A percentile compares a stretch with the other conserved stretches of the same genome.
phyloP scores from a whole-genome alignment of 2,888 invertebrate species.

The Drosophila fungiperda region DNA sequence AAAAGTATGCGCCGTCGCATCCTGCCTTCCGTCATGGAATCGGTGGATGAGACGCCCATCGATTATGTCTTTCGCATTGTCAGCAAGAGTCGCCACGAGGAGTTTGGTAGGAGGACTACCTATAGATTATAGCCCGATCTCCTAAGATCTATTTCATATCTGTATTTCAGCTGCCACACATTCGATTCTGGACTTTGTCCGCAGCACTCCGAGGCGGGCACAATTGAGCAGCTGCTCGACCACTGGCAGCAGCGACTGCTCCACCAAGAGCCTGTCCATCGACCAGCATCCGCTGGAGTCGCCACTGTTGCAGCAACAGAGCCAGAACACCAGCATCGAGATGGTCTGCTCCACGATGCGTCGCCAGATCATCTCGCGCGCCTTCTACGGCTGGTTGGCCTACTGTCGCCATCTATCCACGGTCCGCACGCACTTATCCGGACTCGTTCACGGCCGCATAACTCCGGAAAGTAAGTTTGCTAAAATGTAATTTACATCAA shows the following conservation, averaged over 20 bases:
- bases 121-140: neutral
- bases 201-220: constrained; percentile 85
- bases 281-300: constrained; percentile 84
- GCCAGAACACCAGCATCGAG: constrained; percentile 88
- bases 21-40: constrained; percentile 88
- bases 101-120: constrained; percentile 87
- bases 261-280: constrained; percentile 86
- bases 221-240: constrained; percentile 89
- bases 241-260: constrained; percentile 88
- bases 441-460: constrained; percentile 92
- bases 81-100: constrained; percentile 90
- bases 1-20: constrained; percentile 88
- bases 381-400: constrained; percentile 98
- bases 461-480: constrained; percentile 87
- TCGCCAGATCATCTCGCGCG: constrained; percentile 96
- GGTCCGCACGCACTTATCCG: constrained; percentile 95
- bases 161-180: constrained; percentile 88
- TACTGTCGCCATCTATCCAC: constrained; percentile 97
- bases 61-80: constrained; percentile 97
- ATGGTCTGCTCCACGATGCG: constrained; percentile 97
- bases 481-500: too few relatives aligned
- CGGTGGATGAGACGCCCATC: constrained; percentile 87
- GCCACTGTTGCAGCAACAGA: constrained; percentile 80
- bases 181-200: constrained; percentile 88
- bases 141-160: neutral